Evolutionary conservation across 2,797 vertebrate genomes (phyloP).

Genomic region (Crocidura indochinensis): DNA sequence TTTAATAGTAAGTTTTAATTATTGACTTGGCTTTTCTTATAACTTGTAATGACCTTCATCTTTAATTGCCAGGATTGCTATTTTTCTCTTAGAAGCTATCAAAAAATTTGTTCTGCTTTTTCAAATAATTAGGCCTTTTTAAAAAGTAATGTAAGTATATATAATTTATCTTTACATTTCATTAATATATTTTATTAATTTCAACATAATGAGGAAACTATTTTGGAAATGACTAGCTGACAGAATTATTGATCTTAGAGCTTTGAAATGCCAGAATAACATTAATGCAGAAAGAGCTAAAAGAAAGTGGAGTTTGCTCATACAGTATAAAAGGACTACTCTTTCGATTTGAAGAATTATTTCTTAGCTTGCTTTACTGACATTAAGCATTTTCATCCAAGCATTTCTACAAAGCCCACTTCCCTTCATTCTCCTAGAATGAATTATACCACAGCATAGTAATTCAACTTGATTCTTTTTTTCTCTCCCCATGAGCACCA

Average conservation of each 20-base stretch:
- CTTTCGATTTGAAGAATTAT: conserved; percentile 8
- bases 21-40: conserved; percentile 79
- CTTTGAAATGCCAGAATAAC: conserved; percentile 54
- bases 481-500: background rate
- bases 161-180: conserved; percentile 79
- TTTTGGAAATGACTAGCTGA: conserved; percentile 65
- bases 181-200: conserved; percentile 81
- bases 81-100: conserved; percentile 70
- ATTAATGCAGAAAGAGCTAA: conserved; percentile 7
- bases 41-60: conserved; percentile 76
- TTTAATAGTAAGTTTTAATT: conserved; percentile 77
- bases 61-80: conserved; percentile 68
- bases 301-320: conserved; percentile 3
- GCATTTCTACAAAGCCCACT: background rate
- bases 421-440: background rate
- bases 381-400: background rate
- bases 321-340: background rate
- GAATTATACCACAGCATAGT: background rate
- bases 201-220: conserved; percentile 79
- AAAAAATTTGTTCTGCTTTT: conserved; percentile 75
- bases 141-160: conserved; percentile 67
- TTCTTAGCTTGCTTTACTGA: background rate
- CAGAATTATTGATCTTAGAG: conserved; percentile 68
- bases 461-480: background rate
- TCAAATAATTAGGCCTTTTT: conserved; percentile 75